Conservation (phyloP, 2,888 invertebrate species). For the Sarcophaga caerulescens region DNA sequence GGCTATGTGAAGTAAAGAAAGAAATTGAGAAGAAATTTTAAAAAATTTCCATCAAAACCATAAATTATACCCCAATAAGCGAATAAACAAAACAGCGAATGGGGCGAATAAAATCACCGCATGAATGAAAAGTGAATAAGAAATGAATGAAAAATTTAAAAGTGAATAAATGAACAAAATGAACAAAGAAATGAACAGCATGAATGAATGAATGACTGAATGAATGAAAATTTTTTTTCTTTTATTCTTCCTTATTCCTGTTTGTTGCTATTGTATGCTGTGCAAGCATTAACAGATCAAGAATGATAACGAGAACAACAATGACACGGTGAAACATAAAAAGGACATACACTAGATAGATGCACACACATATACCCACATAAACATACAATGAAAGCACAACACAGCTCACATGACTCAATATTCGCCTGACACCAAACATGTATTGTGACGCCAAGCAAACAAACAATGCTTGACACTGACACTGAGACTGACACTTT, state of each 20-base stretch:
- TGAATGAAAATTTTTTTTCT: constrained; percentile 10
- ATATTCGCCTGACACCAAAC: background rate
- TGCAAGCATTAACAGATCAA: constrained; percentile 46
- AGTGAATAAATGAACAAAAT: constrained; percentile 1
- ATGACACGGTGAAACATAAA: constrained; percentile 23
- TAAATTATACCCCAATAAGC: constrained; percentile 7
- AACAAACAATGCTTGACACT: background rate
- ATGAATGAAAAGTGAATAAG: background rate
- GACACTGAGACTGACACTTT: constrained; percentile 61
- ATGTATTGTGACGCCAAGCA: background rate
- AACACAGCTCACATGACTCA: background rate
- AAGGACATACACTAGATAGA: constrained; percentile 5
- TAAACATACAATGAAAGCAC: background rate
- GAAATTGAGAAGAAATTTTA: background rate
- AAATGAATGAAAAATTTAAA: background rate
- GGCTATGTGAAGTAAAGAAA: background rate
- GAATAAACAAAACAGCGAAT: constrained; percentile 3
- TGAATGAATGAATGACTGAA: constrained; percentile 8
- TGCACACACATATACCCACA: background rate
- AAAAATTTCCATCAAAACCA: background rate
- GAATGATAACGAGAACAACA: constrained; percentile 46
- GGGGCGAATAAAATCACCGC: background rate
- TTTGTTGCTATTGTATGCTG: constrained; percentile 29
- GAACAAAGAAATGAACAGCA: background rate
- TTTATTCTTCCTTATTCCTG: background rate